Conservation (phyloP, 2,113 vertebrate genomes). For the Mixornis gularis region DNA sequence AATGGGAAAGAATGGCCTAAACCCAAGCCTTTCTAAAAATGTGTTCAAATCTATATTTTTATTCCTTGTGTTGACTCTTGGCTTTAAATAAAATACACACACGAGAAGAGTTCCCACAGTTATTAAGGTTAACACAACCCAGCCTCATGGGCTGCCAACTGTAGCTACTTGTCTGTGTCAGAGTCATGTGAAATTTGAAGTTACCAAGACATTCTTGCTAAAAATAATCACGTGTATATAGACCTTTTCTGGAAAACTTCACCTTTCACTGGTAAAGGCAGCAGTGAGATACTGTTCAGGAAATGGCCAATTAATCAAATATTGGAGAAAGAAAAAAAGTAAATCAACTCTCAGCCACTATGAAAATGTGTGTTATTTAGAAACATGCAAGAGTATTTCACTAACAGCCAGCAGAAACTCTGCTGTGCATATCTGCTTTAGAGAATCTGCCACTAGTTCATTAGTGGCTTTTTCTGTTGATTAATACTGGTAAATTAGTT, state of each 20-base stretch:
- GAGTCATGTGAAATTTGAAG: not conserved
- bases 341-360: not conserved
- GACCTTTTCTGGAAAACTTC: not conserved
- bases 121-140: not conserved
- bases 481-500: not conserved
- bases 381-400: not conserved
- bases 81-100: not conserved
- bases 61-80: not conserved
- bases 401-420: not conserved
- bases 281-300: not conserved
- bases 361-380: not conserved
- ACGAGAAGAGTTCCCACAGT: not conserved
- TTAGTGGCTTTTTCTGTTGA: not conserved
- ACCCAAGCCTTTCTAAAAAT: not conserved
- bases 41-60: not conserved
- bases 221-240: not conserved
- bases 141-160: not conserved
- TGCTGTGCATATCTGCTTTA: not conserved
- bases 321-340: not conserved
- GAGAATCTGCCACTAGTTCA: not conserved
- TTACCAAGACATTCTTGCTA: not conserved
- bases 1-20: not conserved
- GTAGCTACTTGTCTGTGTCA: not conserved
- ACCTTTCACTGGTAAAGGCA: not conserved
- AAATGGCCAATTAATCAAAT: not conserved